A percentile compares a stretch with the other conserved stretches of the same genome.
These are phyloP conservation scores for Takifugu rubripes DNA, from an alignment of 2,797 vertebrate genomes.

Conservation along the genomic window DNA sequence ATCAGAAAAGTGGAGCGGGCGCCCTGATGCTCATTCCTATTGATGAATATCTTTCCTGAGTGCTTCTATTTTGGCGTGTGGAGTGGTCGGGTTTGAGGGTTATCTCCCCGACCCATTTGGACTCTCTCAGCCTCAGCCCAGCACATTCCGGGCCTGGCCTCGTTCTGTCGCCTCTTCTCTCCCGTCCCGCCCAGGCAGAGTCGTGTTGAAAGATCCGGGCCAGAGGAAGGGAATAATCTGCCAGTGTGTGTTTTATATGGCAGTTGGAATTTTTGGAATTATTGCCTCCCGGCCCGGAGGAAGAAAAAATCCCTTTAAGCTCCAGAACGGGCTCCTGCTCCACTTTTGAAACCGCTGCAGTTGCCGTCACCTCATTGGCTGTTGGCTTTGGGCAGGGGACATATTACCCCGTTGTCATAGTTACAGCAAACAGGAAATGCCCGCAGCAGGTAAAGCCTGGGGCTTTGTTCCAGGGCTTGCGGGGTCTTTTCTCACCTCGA, in stretches of 20 bases:
- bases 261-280: slow-evolving; percentile 1
- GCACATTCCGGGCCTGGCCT: slow-evolving; percentile 41
- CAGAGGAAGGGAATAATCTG: slow-evolving; percentile 24
- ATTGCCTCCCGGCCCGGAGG: not conserved
- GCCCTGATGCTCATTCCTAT: not conserved
- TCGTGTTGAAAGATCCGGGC: slow-evolving; percentile 57
- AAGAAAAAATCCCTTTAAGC: slow-evolving; percentile 11
- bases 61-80: slow-evolving; percentile 1
- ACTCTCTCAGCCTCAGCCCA: slow-evolving; percentile 1
- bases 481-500: slow-evolving; percentile 37
- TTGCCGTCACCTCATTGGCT: slow-evolving; percentile 46
- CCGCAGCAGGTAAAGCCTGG: slow-evolving; percentile 61
- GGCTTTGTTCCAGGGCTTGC: slow-evolving; percentile 49
- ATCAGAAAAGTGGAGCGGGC: no score
- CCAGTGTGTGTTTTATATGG: slow-evolving; percentile 29
- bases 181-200: slow-evolving; percentile 41
- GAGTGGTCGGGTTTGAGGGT: slow-evolving; percentile 1
- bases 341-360: slow-evolving; percentile 54
- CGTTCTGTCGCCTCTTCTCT: slow-evolving; percentile 56
- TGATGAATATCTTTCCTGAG: not conserved
- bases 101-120: slow-evolving; percentile 6
- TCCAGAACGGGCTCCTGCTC: slow-evolving; percentile 57
- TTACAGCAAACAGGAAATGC: slow-evolving; percentile 75
- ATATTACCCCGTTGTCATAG: slow-evolving; percentile 67
- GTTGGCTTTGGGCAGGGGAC: slow-evolving; percentile 39